Evolutionary conservation across 1,140 invertebrate species (phyloP), one percentile per base, ranked within the genome.

Genomic region (Pomacea maculata): DNA sequence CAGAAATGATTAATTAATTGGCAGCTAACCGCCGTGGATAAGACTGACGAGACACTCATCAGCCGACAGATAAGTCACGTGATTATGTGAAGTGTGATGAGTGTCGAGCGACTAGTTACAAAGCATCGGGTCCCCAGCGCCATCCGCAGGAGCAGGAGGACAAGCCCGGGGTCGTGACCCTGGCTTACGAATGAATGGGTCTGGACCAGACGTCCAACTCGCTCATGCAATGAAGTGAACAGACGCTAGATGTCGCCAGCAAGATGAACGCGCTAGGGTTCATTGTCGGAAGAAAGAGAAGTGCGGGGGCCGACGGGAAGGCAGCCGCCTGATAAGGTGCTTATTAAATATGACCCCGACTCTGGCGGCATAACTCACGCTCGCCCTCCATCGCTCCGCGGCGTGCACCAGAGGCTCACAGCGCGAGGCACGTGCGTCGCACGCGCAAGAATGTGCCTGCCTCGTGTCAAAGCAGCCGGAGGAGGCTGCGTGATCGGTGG

Each of bases 261-360:
- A 57, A 17, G 52, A 34, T 25, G 19, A 67, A 12, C 52, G 75
- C 25, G 17, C 3, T 61, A 6, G 57, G 34, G 45, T 73, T 74
- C 71, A 80, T 68, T 75, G 64, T 75, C 73, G 52, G 79, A n/a
- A 45, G 25, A n/a, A 54, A 29, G 12, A 12, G n/a, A 14, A 54
- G 1, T 21, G 8, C 21, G 72, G 45, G 55, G 9, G 25, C 52
- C 78, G 55, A 55, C 65, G 52, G 78, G 70, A 57, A 52, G 45
- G 68, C 82, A 75, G 79, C 79, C 80, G 82, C 75, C 75, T 65
- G 82, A 83, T 83, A 83, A 78, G 68, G 80, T 34, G 76, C 78
- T 80, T 83, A 83, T 83, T 83, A 83, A 80, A 83, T 71, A 79
- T 76, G 82, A 54, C 79, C 82, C 71, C 77, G 82, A 80, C 79